Conservation (phyloP, 2,113 vertebrate genomes). For the Oceanites oceanicus region DNA sequence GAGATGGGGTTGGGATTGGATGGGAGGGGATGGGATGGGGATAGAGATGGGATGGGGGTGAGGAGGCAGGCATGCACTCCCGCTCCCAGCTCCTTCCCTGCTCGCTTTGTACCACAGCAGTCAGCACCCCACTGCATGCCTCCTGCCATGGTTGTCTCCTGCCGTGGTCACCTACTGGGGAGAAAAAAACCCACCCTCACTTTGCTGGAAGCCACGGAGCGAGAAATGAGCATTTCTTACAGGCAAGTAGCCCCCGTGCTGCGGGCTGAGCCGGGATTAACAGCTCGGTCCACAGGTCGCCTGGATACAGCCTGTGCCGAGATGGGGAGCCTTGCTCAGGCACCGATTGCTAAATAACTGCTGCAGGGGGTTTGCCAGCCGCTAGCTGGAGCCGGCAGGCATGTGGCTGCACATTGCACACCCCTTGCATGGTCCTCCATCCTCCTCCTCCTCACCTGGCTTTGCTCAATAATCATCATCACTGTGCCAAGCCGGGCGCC, state of each 20-base stretch:
- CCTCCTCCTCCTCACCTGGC: neutral
- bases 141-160: neutral
- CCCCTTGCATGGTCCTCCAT: neutral
- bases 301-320: neutral
- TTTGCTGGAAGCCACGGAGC: neutral
- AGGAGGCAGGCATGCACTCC: too few species aligned
- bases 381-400: neutral
- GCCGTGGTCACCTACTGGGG: neutral
- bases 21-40: too few species aligned
- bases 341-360: neutral
- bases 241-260: neutral
- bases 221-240: neutral
- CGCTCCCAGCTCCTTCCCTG: neutral
- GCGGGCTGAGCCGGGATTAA: neutral
- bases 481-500: neutral
- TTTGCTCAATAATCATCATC: neutral
- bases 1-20: neutral
- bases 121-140: neutral
- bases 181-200: neutral
- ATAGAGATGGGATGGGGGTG: too few species aligned
- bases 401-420: neutral
- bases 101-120: neutral
- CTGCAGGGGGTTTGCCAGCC: neutral
- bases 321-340: neutral
- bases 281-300: neutral